phyloP scores from a whole-genome alignment of 2,888 invertebrate genomes.

The Clepsis dumicolana region DNA sequence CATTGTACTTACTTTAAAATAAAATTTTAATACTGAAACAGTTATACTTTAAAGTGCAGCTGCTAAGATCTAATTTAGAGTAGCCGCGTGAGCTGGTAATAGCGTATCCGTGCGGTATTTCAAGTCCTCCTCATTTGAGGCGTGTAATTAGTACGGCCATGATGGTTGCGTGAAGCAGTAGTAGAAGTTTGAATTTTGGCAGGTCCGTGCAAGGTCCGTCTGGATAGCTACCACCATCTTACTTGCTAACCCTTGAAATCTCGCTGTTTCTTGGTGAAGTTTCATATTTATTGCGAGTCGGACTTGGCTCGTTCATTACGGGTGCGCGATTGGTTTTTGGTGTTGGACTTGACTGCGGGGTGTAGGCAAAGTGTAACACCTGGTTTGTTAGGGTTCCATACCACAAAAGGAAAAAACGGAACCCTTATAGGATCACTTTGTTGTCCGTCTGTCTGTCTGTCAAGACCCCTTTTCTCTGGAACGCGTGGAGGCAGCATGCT shows the following conservation, averaged over 20 bases:
- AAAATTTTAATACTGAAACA: too few relatives aligned
- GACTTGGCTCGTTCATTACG: constrained; percentile 21
- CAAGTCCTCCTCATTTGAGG: constrained; percentile 30
- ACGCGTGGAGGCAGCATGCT: too few relatives aligned
- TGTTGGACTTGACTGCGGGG: not conserved
- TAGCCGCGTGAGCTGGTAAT: not conserved
- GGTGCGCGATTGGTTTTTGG: constrained; percentile 32
- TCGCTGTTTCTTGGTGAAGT: constrained; percentile 39
- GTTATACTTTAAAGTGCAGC: not conserved
- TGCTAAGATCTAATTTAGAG: not conserved
- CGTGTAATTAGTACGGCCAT: constrained; percentile 36
- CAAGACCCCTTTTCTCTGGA: too few relatives aligned
- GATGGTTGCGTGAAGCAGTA: constrained; percentile 23
- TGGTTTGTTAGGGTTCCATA: too few relatives aligned
- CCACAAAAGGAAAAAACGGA: too few relatives aligned
- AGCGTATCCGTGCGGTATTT: constrained; percentile 13
- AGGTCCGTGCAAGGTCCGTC: too few relatives aligned
- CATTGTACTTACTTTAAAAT: not conserved
- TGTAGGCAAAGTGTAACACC: too few relatives aligned
- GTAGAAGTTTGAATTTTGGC: too few relatives aligned
- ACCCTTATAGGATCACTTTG: too few relatives aligned
- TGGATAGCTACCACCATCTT: too few relatives aligned
- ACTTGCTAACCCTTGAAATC: too few relatives aligned
- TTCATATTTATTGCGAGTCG: constrained; percentile 43
- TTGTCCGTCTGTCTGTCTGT: too few relatives aligned